phyloP scores from a whole-genome alignment of 1,140 invertebrate species.

The Saccostrea echinata region DNA sequence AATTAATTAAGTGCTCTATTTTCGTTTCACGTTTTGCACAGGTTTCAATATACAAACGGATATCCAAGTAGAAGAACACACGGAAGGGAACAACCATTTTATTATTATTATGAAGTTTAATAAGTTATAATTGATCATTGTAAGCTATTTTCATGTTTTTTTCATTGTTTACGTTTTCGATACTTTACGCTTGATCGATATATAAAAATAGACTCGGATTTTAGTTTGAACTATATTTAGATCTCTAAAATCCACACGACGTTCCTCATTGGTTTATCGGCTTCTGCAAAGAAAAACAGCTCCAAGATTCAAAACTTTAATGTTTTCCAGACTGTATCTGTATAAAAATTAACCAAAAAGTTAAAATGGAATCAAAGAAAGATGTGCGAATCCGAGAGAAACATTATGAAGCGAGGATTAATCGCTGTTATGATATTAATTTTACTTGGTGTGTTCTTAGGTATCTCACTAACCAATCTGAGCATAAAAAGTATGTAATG shows the following conservation, averaged over 20 bases:
- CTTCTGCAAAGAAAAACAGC: not conserved
- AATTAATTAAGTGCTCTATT: too few relatives aligned
- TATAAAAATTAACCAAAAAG: not conserved
- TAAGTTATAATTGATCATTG: too few relatives aligned
- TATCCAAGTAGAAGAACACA: too few relatives aligned
- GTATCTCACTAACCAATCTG: not conserved
- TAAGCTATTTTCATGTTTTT: too few relatives aligned
- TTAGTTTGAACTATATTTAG: not conserved
- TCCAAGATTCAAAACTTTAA: not conserved
- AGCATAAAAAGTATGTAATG: not conserved
- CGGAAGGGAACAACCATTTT: too few relatives aligned
- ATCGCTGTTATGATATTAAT: not conserved
- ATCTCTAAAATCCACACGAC: not conserved
- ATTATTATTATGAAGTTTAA: too few relatives aligned
- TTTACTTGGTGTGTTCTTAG: not conserved
- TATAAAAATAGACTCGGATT: conserved; percentile 6
- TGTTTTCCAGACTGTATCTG: not conserved
- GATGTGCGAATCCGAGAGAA: not conserved
- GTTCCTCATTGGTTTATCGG: not conserved
- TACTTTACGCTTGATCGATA: not conserved
- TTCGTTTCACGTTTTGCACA: too few relatives aligned
- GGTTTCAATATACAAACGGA: too few relatives aligned
- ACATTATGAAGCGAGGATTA: not conserved
- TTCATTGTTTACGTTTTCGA: not conserved
- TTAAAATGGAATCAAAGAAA: not conserved